Evolutionary conservation across 2,113 vertebrate genomes (phyloP), one percentile per base, ranked within the genome.

Genomic region (Solenodon paradoxus): DNA sequence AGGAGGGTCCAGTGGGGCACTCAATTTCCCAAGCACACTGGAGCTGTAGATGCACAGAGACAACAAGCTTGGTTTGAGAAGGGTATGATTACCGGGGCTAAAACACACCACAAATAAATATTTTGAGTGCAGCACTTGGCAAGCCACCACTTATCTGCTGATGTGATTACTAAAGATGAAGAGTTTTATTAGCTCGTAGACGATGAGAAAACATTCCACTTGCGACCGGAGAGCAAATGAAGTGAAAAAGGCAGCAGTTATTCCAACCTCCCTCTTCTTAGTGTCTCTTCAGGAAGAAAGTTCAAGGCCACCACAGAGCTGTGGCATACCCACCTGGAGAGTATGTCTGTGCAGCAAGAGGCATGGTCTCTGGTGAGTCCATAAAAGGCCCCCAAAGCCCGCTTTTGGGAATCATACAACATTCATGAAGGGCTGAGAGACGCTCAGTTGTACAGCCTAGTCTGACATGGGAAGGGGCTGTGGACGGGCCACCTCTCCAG

Each of bases 321-420:
- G 9, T 13, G 32, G 13, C 11, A 59, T 66, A 45, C 35, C 49
- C 61, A 15, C 7, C 51, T 22, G 30, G 26, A 88, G 13, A 63
- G 11, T 30, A 71, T 28, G 55, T 53, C 9, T 63, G 30, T 32
- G 26, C 17, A 64, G 12, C 13, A 49, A 82, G 55, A 30, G 20
- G 9, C 3, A 22, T 30, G 49, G 28, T 8, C 12, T 32, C 0
- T 35, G 3, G 19, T 40, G 7, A 7, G n/a, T n/a, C 22, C 35
- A 45, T 2, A 13, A 59, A 61, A 71, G 3, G 0, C 35, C 9
- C 45, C 38, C 45, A 9, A 1, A 40, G 68, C 45, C 40, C n/a
- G 3, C 1, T 79, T 9, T 24, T 4, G 6, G 3, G 8, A 47
- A 0, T 66, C 20, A 1, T 12, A 19, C n/a, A n/a, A n/a, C n/a